Evolutionary conservation across 2,888 invertebrate genomes (phyloP), one percentile per base, ranked within the genome.

Genomic region (Danaus chrysippus): DNA sequence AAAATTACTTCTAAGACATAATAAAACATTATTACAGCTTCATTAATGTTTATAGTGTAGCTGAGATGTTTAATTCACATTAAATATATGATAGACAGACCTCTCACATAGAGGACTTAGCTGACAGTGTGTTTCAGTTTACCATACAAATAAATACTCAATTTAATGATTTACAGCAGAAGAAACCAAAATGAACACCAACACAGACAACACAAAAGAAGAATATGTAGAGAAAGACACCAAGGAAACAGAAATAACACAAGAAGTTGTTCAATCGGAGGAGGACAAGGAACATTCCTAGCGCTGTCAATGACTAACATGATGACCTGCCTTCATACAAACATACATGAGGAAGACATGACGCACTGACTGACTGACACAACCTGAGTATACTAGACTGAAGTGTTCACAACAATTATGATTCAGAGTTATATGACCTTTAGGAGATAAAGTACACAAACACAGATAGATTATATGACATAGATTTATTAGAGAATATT

Each of bases 151-250:
- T 34, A 34, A 34, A 34, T 34, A 34, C 23, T 34, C 9, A 49
- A 3, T 17, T 49, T 17, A 8, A 13, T 15, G 10, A 49, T 17
- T 72, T 70, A 54, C 73, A 76, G 71, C 69, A 63, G 74, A 76
- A n/a, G 74, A 76, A 58, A 77, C 61, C 57, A 78, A 76, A 71
- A 68, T 74, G 66, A 75, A 78, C 10, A 74, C 74, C 46, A 63
- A 52, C 6, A 58, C 58, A 56, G 67, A 59, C 34, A 63, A 62
- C 15, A 13, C 44, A 1, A 23, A 43, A n/a, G 53, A 23, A 6
- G 58, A 67, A 11, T 52, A 56, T 2, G 42, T 17, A 15, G 55
- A 43, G 42, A 53, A 58, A 15, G 58, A 62, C 5, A 12, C 53
- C 10, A 43, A 10, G 15, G 62, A 65, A 49, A 15, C 15, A 11